Base-by-base conservation (phyloP, 2,113 vertebrate genomes). In the Chascanopsetta lugubris region DNA sequence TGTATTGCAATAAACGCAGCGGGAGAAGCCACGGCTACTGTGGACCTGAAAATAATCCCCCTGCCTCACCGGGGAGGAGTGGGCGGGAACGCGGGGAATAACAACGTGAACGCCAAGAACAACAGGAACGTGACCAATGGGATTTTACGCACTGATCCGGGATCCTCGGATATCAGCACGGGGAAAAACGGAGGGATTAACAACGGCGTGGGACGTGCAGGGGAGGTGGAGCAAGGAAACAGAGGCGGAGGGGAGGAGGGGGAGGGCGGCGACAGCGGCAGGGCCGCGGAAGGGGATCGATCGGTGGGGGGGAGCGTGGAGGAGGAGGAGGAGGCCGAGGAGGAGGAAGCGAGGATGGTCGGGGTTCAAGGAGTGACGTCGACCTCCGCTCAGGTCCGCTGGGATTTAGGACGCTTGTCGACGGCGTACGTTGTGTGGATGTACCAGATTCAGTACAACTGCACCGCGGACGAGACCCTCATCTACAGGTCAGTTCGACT, bases 1-100 rank as follows among this genome's bases (percentile, higher is more conserved):
- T 97, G 96, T 72, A 96, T 97, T 2, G 94, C 96, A 13, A 95
- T 95, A 77, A 96, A 97, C 32, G 94, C 96, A 0, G 96, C 95
- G 0, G 95, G 95, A 0, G 95, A 96, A 82, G 93, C 95, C 8
- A 96, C 94, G 0, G 94, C 96, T 29, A 87, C 82, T 0, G 94
- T 96, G 30, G 94, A 95, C 70, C 85, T 97, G 10, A 95, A 94
- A 83, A 94, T 97, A 74, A 93, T 97, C 73, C 95, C 95, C 20
- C 77, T 97, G 73, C 95, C 95, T 29, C 96, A 95, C 11, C 78
- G 94, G 0, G 93, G 93, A 11, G 95, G 95, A 21, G 76, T 87
- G 46, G 92, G 93, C 0, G 89, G 84, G 48, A 76, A 82, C 64
- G 26, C 85, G n/a, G 77, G 82, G 61, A 74, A 77, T 55, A 82